Evolutionary conservation across 2,888 invertebrate species (phyloP).

Genomic region (Flexamia atlantica): DNA sequence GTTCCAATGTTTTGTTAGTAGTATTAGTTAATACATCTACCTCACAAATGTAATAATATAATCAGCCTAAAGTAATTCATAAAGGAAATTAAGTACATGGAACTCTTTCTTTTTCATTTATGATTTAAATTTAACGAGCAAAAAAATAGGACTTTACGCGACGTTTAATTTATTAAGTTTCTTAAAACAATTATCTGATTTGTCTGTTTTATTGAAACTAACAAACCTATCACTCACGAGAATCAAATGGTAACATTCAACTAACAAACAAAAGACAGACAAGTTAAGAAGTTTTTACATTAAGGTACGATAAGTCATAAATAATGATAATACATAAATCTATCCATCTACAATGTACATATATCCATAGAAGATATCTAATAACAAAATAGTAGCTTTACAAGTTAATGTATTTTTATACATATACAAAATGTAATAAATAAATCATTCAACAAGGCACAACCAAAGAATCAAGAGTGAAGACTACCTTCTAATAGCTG

Average conservation of each 20-base stretch:
- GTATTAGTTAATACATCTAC: too few species aligned
- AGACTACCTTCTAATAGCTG: constrained; percentile 52
- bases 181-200: neutral
- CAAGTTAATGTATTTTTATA: constrained; percentile 58
- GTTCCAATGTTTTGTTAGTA: too few species aligned
- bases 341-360: constrained; percentile 57
- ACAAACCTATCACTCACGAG: constrained; percentile 57
- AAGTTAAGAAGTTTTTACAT: constrained; percentile 57
- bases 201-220: constrained; percentile 52
- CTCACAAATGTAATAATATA: too few species aligned
- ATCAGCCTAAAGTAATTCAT: too few species aligned
- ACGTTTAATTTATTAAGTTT: neutral
- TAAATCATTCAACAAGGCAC: constrained; percentile 60
- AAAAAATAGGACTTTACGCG: neutral
- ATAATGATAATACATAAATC: constrained; percentile 58
- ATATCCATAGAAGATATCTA: constrained; percentile 57
- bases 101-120: neutral
- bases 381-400: constrained; percentile 56
- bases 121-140: neutral
- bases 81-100: constrained; percentile 9
- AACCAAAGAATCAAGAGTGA: constrained; percentile 52
- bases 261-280: constrained; percentile 59
- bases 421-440: constrained; percentile 59
- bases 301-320: constrained; percentile 59
- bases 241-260: constrained; percentile 59